Evolutionary conservation across 2,113 vertebrate species (phyloP), one percentile per base, ranked within the genome.

Genomic region (Chrysemys picta): DNA sequence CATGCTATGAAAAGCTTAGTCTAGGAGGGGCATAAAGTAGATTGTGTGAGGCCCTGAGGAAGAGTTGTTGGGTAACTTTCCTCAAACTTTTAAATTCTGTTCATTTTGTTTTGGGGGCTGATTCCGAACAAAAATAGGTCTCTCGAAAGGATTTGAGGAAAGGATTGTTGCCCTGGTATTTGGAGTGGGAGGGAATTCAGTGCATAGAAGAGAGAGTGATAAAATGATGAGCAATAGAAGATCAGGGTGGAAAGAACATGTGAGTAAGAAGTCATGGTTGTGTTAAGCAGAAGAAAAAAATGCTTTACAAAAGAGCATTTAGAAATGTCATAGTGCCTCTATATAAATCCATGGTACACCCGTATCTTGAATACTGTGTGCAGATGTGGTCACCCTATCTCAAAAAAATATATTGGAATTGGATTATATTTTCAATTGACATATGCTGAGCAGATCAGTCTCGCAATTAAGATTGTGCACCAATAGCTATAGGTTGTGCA

Each of bases 131-230:
- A 76, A 65, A 90, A 12, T 42, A 25, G 6, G 50, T 9, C 2
- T 52, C 62, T 56, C 53, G 1, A 17, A 52, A 82, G 53, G 81
- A 56, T 27, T 65, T n/a, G 62, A 53, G 47, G 1, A 72, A 31
- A 14, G 29, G 2, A 0, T 59, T 69, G 65, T 69, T 69, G 4
- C 35, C 17, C 8, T 69, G 17, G 35, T 69, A 69, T 5, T n/a
- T 75, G 21, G 29, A 50, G 9, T 38, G 31, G 9, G 7, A n/a
- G 52, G 52, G 87, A 35, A 78, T 31, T 14, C 5, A 4, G 3
- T 19, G 0, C 22, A 50, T 57, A 0, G n/a, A 5, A 4, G 2
- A n/a, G 8, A 42, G 5, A 9, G n/a, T 10, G 31, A 69, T 19
- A 8, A 17, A 31, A 35, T 62, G 10, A n/a, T 69, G 35, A 69